phyloP scores from a whole-genome alignment of 2,888 invertebrate species.

The Yponomeuta malinellus region DNA sequence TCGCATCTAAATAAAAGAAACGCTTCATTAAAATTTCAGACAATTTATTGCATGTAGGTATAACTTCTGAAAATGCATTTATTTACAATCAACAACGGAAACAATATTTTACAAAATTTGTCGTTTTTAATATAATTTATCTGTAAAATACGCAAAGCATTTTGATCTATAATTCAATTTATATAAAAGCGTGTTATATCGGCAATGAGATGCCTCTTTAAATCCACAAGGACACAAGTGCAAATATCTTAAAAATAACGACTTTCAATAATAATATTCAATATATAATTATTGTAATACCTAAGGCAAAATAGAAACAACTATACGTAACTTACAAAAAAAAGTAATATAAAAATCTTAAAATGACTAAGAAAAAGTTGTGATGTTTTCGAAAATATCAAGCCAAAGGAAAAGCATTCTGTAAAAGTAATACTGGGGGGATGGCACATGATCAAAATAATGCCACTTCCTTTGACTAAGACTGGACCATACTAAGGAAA shows the following conservation, averaged over 20 bases:
- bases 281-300: constrained; percentile 39
- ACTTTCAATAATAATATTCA: constrained; percentile 63
- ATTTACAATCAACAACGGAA: constrained; percentile 72
- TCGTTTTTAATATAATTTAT: constrained; percentile 40
- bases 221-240: constrained; percentile 77
- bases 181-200: constrained; percentile 61
- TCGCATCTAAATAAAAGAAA: constrained; percentile 54
- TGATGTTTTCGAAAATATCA: constrained; percentile 64
- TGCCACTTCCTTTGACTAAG: constrained; percentile 69
- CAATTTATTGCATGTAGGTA: constrained; percentile 66
- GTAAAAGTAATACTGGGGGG: constrained; percentile 63
- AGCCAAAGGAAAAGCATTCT: constrained; percentile 66
- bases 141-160: constrained; percentile 60
- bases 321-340: constrained; percentile 56
- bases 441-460: constrained; percentile 69
- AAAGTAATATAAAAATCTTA: constrained; percentile 69
- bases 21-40: constrained; percentile 61
- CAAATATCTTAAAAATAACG: constrained; percentile 62
- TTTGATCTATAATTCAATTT: constrained; percentile 50
- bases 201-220: constrained; percentile 53
- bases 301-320: constrained; percentile 72
- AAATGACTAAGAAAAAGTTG: constrained; percentile 71
- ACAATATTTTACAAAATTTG: constrained; percentile 61
- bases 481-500: constrained; percentile 66
- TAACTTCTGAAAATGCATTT: constrained; percentile 72